Base-by-base conservation (phyloP, 2,888 invertebrate genomes). In the Hanleya hanleyi region DNA sequence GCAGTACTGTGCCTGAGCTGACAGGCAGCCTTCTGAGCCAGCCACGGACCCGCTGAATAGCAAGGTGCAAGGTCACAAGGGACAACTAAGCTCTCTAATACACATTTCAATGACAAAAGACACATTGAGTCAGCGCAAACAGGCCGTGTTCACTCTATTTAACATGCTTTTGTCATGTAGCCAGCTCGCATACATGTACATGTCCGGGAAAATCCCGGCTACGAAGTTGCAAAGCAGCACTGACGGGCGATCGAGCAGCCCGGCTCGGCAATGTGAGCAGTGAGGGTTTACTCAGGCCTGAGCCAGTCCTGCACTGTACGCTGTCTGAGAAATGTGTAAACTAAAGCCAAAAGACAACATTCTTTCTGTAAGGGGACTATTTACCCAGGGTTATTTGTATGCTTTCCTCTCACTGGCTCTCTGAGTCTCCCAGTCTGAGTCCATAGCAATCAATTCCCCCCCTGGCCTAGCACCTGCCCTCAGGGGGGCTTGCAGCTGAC, bases 71-170 rank as follows among this genome's bases (percentile, higher is more conserved):
- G 57, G 57, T 57, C 57, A 57, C 29, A 57, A 57, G 57, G 57
- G 57, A 32, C 57, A 57, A 57, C 57, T 57, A 57, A 57, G 57
- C 57, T 57, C 57, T 57, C 57, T 57, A 57, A 57, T 57, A 57
- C 57, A 57, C 57, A 57, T 57, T 57, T 57, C 57, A 57, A 57
- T 57, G 57, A 57, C 57, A 57, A 57, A 57, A 57, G 57, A 57
- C 57, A 57, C 57, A 57, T 57, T 57, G 57, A 57, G 57, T 57
- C 57, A 57, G 57, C 26, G 57, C 57, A 57, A 57, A 57, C 57
- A 57, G 57, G 26, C 32, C 57, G 26, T 57, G 57, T 29, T 57
- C 57, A 29, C 32, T 57, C 7, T 57, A 32, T 57, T 57, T 57
- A 57, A 4, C 57, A 57, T 57, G 57, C 57, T 57, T 57, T n/a